A percentile compares a stretch with the other conserved stretches of the same genome.
phyloP scores from a whole-genome alignment of 2,797 vertebrate genomes.

The Petrocephalus sullivani region DNA sequence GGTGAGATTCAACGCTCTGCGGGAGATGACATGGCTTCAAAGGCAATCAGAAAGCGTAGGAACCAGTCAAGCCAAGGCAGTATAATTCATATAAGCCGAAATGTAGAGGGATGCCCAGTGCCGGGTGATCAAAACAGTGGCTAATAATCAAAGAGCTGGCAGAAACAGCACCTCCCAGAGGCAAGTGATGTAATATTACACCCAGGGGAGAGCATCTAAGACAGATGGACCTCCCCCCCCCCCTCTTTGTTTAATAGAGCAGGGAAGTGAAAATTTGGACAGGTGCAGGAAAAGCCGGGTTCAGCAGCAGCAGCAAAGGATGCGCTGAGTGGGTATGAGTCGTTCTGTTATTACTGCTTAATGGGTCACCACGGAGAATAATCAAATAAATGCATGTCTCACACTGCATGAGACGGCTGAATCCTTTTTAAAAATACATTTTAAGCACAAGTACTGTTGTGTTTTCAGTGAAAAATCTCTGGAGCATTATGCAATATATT shows the following conservation, averaged over 20 bases:
- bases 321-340: neutral
- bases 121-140: neutral
- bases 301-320: neutral
- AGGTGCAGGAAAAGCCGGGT: neutral
- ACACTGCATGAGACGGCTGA: neutral
- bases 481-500: no score
- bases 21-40: neutral
- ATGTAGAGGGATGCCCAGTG: neutral
- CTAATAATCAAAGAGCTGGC: neutral
- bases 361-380: neutral
- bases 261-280: neutral
- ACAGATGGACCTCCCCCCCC: neutral
- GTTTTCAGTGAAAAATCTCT: no score
- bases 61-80: neutral
- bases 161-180: neutral
- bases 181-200: neutral
- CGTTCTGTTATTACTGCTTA: neutral
- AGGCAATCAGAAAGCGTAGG: neutral
- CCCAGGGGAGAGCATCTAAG: neutral
- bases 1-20: neutral
- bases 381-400: neutral
- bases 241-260: neutral
- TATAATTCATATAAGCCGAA: neutral
- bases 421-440: neutral
- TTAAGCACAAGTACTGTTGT: neutral